A percentile compares a stretch with the other conserved stretches of the same genome.
phyloP scores from a whole-genome alignment of 2,888 invertebrate species.

The Pristionchus japonicus region DNA sequence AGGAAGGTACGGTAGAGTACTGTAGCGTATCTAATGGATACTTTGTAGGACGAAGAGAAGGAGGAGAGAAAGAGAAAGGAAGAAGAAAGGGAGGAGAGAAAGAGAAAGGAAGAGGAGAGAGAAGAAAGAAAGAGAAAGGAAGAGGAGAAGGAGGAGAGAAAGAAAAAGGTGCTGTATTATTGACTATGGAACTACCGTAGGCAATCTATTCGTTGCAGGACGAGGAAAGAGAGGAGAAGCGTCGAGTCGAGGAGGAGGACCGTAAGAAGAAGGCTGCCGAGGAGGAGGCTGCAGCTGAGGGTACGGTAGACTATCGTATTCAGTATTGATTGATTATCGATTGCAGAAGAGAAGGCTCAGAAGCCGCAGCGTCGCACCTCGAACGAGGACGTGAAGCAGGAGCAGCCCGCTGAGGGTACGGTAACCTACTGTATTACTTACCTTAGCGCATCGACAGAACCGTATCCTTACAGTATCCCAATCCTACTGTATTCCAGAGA shows the following conservation, averaged over 20 bases:
- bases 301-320: neutral
- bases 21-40: too few species aligned
- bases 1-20: neutral
- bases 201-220: too few species aligned
- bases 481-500: neutral
- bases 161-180: neutral
- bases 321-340: neutral
- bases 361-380: neutral
- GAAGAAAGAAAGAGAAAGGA: conserved; percentile 6
- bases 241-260: neutral
- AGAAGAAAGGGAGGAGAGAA: neutral
- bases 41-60: neutral
- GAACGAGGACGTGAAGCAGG: neutral
- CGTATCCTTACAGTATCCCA: neutral
- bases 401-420: neutral
- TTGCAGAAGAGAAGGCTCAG: neutral
- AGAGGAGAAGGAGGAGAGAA: neutral
- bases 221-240: neutral
- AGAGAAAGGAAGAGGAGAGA: neutral
- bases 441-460: neutral
- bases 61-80: neutral
- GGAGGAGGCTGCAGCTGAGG: neutral
- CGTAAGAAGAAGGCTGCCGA: neutral
- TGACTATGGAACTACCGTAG: neutral
- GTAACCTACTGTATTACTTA: neutral